Evolutionary conservation across 2,113 vertebrate genomes (phyloP).

Genomic region (Psilopsiagon aymara): DNA sequence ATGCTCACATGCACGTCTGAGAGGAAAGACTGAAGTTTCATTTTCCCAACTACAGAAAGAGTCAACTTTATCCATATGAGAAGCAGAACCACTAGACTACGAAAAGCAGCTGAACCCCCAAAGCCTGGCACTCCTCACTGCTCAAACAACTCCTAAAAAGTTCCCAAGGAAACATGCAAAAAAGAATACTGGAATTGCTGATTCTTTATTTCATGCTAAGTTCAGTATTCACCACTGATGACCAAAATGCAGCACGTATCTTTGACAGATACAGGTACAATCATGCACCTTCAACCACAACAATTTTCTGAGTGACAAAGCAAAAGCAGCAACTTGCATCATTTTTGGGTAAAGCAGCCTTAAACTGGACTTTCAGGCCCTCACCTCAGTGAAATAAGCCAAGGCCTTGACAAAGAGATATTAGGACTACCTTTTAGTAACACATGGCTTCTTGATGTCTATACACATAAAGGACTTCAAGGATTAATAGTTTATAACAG

Average conservation of each 20-base stretch:
- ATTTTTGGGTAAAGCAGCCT: not conserved
- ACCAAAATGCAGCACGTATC: accelerated
- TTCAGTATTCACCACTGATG: not conserved
- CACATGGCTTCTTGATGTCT: not conserved
- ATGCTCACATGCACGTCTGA: not conserved
- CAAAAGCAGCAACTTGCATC: not conserved
- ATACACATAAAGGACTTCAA: not conserved
- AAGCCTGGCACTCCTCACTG: not conserved
- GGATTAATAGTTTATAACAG: not conserved
- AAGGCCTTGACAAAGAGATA: not conserved
- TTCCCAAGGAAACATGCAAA: not conserved
- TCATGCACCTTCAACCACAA: not conserved
- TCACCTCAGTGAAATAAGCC: not conserved
- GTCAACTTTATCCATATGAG: not conserved
- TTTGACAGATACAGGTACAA: not conserved
- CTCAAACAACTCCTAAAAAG: not conserved
- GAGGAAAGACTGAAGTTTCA: not conserved
- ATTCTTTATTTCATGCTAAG: not conserved
- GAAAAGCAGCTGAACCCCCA: not conserved
- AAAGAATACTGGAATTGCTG: not conserved
- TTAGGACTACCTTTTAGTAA: not conserved
- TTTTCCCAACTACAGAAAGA: not conserved
- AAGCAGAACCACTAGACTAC: not conserved
- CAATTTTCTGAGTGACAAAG: not conserved
- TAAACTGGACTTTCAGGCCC: not conserved